Conservation (phyloP, 2,888 invertebrate species). For the Thereva unica region DNA sequence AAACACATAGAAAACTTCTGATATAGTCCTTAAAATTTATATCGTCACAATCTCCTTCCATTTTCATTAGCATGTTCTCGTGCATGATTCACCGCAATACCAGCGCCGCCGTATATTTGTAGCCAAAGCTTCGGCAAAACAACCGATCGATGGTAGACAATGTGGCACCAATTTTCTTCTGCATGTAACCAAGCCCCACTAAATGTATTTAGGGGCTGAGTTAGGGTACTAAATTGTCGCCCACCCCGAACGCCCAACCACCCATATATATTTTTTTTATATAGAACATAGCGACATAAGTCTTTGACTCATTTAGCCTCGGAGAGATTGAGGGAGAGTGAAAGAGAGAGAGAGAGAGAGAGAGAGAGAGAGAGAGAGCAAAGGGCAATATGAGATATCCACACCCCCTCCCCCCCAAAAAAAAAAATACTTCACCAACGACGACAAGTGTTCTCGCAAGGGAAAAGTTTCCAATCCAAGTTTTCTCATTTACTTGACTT, state of each 20-base stretch:
- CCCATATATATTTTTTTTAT: no score
- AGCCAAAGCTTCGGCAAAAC: constrained; percentile 8
- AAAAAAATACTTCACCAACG: background rate
- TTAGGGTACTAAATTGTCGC: constrained; percentile 20
- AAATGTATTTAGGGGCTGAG: constrained; percentile 17
- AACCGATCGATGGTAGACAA: constrained; percentile 33
- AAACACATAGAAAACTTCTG: background rate
- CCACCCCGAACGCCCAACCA: constrained; percentile 14
- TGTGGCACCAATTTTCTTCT: constrained; percentile 30
- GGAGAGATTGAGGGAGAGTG: no score
- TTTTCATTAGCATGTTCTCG: constrained; percentile 24
- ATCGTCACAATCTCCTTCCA: constrained; percentile 11
- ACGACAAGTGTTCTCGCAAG: constrained; percentile 10
- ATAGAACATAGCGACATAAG: constrained; percentile 25
- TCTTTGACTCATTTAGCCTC: constrained; percentile 33
- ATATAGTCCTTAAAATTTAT: constrained; percentile 19
- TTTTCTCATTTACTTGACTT: constrained; percentile 27
- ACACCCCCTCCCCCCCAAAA: no score
- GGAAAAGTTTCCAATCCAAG: constrained; percentile 30
- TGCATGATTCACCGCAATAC: constrained; percentile 24
- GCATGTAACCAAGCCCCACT: constrained; percentile 24
- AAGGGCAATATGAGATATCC: constrained; percentile 15
- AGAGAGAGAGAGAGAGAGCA: background rate
- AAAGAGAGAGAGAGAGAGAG: background rate
- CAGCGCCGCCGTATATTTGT: constrained; percentile 18